These are phyloP conservation scores for Mimas tiliae DNA, from an alignment of 2,888 invertebrate genomes.

Conservation along the genomic window DNA sequence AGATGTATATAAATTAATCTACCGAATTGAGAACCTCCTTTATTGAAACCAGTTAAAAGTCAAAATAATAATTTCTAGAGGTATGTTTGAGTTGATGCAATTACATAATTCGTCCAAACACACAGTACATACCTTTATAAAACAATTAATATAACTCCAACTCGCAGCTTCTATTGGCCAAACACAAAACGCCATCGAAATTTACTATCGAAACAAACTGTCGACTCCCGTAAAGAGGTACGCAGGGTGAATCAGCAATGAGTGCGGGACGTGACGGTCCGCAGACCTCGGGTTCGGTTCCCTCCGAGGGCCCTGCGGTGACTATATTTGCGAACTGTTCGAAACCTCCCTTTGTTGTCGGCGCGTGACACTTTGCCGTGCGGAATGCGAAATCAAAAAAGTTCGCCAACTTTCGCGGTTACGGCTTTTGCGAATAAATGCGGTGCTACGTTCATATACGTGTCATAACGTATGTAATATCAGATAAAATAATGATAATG, in stretches of 20 bases:
- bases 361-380: conserved; percentile 30
- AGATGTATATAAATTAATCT: no score
- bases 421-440: conserved; percentile 3
- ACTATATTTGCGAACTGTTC: conserved; percentile 66
- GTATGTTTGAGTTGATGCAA: no score
- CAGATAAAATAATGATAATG: background rate
- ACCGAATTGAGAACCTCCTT: no score
- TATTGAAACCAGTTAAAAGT: no score
- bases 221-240: conserved; percentile 45
- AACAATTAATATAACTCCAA: background rate
- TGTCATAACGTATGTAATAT: background rate
- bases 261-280: conserved; percentile 58
- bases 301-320: conserved; percentile 46
- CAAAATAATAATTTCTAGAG: no score
- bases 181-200: conserved; percentile 49
- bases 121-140: background rate
- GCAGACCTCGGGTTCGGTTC: conserved; percentile 28
- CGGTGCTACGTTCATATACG: background rate
- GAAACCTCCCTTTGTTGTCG: conserved; percentile 57
- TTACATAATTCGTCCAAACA: background rate
- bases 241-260: conserved; percentile 70
- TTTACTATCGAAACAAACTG: conserved; percentile 69
- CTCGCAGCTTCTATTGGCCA: conserved; percentile 37
- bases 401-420: conserved; percentile 38
- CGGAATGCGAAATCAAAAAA: conserved; percentile 37